Base-by-base conservation (phyloP, 2,888 invertebrate genomes). In the Leucophenga montana region DNA sequence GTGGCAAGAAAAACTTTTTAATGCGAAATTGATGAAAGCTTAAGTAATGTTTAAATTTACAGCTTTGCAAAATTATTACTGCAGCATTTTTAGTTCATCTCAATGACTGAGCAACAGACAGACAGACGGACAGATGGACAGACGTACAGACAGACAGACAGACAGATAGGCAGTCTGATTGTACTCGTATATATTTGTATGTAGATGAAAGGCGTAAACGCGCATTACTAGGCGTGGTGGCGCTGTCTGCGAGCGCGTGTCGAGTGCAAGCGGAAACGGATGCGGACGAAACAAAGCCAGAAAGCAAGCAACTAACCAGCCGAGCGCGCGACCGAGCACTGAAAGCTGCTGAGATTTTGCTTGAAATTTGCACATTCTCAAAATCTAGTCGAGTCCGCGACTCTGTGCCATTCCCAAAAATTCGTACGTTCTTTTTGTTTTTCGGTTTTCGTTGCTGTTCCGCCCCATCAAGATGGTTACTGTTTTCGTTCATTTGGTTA, bases 1-100 rank as follows among this genome's bases (percentile, higher is more conserved):
- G 46, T 64, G 48, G 46, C 14, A 46, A 50, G 48, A 56, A 68
- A 67, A 72, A 68, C 16, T 57, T 68, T 72, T 66, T 72, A 73
- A 70, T 66, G 68, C 71, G 50, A 71, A 70, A 70, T 72, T 72
- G 71, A 74, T 74, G 70, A 69, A 71, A 70, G 69, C 69, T 72
- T 50, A 69, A 71, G 69, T 73, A 71, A 71, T 67, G 57, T 56
- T 53, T 13, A 75, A 75, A 72, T 75, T 68, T 72, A 70, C 66
- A 70, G 66, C 72, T 72, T 67, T 46, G 48, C 67, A 70, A 66
- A 65, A 66, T 50, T 53, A 33, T 68, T 68, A 62, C 68, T 68
- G 68, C 68, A 68, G 68, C 61, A 68, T 33, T 50, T 46, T 61
- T 44, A 44, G 50, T 50, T 50, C 4, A 50, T 18, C 4, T 16